These are phyloP conservation scores for Parascotia fuliginaria DNA, from an alignment of 2,888 invertebrate genomes.

Conservation along the genomic window DNA sequence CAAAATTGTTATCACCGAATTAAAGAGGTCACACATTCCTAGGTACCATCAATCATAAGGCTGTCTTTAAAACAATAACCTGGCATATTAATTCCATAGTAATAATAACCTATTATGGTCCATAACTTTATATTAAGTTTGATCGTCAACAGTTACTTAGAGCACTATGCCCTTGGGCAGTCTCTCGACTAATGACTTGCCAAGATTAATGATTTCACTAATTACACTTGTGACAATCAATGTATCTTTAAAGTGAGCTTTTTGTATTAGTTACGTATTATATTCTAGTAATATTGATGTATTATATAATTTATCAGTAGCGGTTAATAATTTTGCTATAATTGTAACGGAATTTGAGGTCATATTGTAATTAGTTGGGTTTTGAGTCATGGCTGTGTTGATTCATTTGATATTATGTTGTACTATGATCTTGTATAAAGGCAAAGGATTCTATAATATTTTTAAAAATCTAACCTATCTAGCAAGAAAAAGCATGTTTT, in stretches of 20 bases:
- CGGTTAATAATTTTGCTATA: slow-evolving; percentile 30
- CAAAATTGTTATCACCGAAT: slow-evolving; percentile 27
- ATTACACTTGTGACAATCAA: slow-evolving; percentile 81
- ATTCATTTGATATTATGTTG: background rate
- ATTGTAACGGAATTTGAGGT: slow-evolving; percentile 30
- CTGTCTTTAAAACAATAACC: slow-evolving; percentile 83
- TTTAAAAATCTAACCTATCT: no score
- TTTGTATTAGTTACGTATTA: slow-evolving; percentile 56
- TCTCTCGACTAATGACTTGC: slow-evolving; percentile 71
- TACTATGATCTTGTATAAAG: background rate
- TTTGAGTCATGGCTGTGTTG: background rate
- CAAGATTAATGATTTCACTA: slow-evolving; percentile 82
- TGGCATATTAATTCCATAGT: slow-evolving; percentile 69
- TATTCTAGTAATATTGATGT: slow-evolving; percentile 44
- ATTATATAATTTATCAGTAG: slow-evolving; percentile 40
- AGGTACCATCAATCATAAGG: slow-evolving; percentile 71
- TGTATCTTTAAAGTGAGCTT: slow-evolving; percentile 65
- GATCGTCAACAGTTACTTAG: slow-evolving; percentile 79
- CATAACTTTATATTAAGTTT: slow-evolving; percentile 72
- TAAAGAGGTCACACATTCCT: slow-evolving; percentile 44
- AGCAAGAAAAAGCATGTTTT: no score
- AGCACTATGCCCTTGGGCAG: slow-evolving; percentile 73
- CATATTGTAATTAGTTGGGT: slow-evolving; percentile 3
- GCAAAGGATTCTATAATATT: no score
- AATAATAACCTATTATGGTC: slow-evolving; percentile 76